Conservation (phyloP, 2,113 vertebrate genomes). For the Cololabis saira region DNA sequence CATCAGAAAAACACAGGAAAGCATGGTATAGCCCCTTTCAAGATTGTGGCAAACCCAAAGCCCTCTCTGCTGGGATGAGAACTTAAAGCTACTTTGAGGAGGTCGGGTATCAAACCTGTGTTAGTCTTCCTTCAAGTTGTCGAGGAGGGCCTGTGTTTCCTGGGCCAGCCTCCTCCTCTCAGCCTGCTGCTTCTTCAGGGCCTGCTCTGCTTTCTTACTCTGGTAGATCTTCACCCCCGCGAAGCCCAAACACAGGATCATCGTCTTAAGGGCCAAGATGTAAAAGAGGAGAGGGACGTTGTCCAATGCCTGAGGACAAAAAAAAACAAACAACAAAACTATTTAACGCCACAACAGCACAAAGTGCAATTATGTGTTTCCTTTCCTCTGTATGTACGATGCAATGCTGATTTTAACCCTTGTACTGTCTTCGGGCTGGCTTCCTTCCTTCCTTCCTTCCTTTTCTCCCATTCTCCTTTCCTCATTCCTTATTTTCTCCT, state of each 20-base stretch:
- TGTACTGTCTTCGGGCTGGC: too few relatives aligned
- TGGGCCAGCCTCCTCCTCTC: conserved; percentile 74
- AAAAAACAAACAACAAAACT: neutral
- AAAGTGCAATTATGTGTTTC: neutral
- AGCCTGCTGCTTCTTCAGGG: conserved; percentile 77
- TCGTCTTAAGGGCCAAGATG: conserved; percentile 92
- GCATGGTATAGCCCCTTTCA: too few relatives aligned
- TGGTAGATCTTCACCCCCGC: conserved; percentile 93
- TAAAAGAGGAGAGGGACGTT: conserved; percentile 92
- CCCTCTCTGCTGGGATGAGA: neutral
- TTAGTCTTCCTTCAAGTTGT: conserved; percentile 87
- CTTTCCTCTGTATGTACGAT: too few relatives aligned
- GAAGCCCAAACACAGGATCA: conserved; percentile 92
- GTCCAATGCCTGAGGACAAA: conserved; percentile 84
- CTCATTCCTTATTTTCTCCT: too few relatives aligned
- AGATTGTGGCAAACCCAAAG: too few relatives aligned
- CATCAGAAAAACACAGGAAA: too few relatives aligned
- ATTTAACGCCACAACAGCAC: neutral
- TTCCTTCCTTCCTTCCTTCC: too few relatives aligned
- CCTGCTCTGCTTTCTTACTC: conserved; percentile 82
- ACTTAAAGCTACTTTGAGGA: neutral
- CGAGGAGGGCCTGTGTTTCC: conserved; percentile 75
- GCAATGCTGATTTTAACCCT: rapidly evolving
- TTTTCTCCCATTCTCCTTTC: too few relatives aligned
- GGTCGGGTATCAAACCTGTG: rapidly evolving